Base-by-base conservation (phyloP, 2,888 invertebrate species). In the Synergus itoensis region DNA sequence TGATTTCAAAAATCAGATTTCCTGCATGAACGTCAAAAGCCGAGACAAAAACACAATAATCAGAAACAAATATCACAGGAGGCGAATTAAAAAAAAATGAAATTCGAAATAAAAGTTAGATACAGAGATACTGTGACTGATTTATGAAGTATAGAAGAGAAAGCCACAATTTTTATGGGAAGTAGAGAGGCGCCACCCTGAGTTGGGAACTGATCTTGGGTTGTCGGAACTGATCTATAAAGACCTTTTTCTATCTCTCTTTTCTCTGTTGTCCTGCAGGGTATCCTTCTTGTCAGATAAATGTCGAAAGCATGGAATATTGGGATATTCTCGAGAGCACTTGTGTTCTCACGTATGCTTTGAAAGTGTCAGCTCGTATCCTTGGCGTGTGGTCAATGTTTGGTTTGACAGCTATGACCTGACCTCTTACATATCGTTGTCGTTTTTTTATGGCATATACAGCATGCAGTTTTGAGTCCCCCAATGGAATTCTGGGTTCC, bases 381-480 rank as follows among this genome's bases (percentile, higher is more conserved):
- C 48, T 73, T 73, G 53, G 80, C 73, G 57, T 76, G 79, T 82
- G 82, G 78, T 83, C 82, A 45, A 63, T 82, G 79, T 81, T 81
- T 80, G 81, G 79, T 82, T 78, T 80, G 82, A 81, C 82, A 83
- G 80, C 82, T 82, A 81, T 80, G 63, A 77, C 63, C 65, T 43
- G 43, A 28, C 62, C 79, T 77, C 43, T 57, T 78, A 48, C 65
- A 73, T 80, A 69, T 69, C 41, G 14, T 73, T 77, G 57, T 75
- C 53, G 76, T 77, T 62, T 78, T 80, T 12, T 16, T 53, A 62
- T 9, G 60, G 3, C 1, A 53, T 53, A 53, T 53, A n/a, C 8
- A 53, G 5, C 53, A 16, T 53, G 53, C 1, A 80, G 64, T 79
- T 75, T 76, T 78, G 78, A 78, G 60, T 60, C 21, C 60, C 16